Percentiles rank a stretch among this genome's conserved stretches.
These are phyloP conservation scores for Phodopus roborovskii DNA, from an alignment of 2,113 vertebrate species.

Conservation along the genomic window DNA sequence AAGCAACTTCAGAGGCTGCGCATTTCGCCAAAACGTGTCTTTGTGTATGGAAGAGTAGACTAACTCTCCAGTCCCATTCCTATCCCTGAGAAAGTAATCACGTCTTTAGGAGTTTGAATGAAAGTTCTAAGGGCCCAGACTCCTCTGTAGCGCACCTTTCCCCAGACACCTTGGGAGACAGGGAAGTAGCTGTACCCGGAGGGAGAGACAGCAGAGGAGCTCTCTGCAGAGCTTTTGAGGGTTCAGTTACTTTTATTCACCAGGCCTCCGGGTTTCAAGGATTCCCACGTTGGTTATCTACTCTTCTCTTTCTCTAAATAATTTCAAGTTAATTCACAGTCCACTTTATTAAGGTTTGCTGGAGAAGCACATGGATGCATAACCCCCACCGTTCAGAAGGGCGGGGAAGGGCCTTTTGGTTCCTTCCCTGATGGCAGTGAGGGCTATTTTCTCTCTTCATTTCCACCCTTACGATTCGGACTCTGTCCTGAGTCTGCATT, in stretches of 20 bases:
- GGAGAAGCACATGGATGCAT: neutral
- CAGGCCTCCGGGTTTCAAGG: neutral
- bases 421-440: constrained; percentile 2
- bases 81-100: neutral
- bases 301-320: constrained; percentile 5
- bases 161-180: constrained; percentile 13
- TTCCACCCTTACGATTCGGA: neutral
- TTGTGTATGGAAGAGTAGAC: constrained; percentile 42
- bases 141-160: neutral
- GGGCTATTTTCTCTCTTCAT: neutral
- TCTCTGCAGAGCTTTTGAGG: neutral
- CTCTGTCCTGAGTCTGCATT: neutral
- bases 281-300: neutral
- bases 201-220: neutral
- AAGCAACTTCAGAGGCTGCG: constrained; percentile 29
- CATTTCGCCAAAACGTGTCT: constrained; percentile 53
- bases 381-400: neutral
- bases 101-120: neutral
- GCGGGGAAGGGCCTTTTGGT: neutral
- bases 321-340: constrained; percentile 40
- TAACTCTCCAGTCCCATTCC: neutral
- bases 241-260: neutral
- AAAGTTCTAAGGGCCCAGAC: constrained; percentile 1
- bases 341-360: constrained; percentile 43
- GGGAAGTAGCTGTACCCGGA: neutral